Base-by-base conservation (phyloP, 2,888 invertebrate genomes). In the Spilosoma lubricipeda region DNA sequence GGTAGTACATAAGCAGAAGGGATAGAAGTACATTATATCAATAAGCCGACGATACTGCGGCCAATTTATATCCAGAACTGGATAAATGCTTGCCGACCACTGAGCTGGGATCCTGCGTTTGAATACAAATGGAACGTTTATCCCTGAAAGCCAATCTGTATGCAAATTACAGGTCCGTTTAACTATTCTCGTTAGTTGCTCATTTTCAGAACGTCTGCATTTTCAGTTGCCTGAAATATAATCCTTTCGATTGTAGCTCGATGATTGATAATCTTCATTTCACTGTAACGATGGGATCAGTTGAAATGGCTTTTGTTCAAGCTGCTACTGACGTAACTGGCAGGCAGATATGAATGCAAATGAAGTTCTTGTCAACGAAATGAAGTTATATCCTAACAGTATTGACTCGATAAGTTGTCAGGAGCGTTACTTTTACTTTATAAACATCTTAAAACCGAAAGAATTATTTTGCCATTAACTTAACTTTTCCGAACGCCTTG, bases 131-230 rank as follows among this genome's bases (percentile, higher is more conserved):
- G 94, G 93, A 93, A 88, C 94, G 92, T 95, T 95, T 95, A 95
- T 94, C 94, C 94, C 93, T 90, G 90, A 92, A 93, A 95, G 95
- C 95, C 95, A 95, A 95, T 95, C 94, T 95, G 95, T 95, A 95
- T 95, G 95, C 91, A 94, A 95, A 95, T 95, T 92, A 91, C 92
- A 91, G 93, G 92, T 93, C 92, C 92, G 90, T 93, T 94, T 93
- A 94, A 95, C 95, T 95, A 94, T 95, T 92, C 95, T 94, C 94
- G 95, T 95, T 95, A 95, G 94, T 94, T 95, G 95, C 94, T 94
- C 95, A 95, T 95, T 95, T 95, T 93, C 93, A 88, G 89, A 91
- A 93, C 90, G 92, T 94, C 93, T 92, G 92, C 90, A 90, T 93
- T 93, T 92, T 90, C 88, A 87, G 87, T 88, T 86, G 82, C 87